Conservation (phyloP, 2,113 vertebrate species). For the Corythornis vintsioides region DNA sequence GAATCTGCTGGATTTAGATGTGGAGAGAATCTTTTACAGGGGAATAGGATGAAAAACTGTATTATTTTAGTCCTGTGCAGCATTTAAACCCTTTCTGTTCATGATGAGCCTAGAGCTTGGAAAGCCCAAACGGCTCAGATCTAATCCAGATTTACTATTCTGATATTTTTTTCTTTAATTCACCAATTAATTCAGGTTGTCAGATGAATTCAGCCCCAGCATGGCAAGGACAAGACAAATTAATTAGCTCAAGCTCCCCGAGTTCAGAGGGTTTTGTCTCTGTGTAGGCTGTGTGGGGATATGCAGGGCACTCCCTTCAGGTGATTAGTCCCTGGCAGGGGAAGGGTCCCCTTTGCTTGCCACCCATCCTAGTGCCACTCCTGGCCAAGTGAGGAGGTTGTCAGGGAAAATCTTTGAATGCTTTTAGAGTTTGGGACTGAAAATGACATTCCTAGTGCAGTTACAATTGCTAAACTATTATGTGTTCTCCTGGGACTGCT, state of each 20-base stretch:
- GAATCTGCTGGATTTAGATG: constrained; percentile 3
- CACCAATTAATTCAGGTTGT: constrained; percentile 3
- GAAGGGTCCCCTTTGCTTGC: neutral
- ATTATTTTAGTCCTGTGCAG: constrained; percentile 21
- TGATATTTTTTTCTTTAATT: neutral
- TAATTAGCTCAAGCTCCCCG: neutral
- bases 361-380: neutral
- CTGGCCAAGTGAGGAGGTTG: neutral
- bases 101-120: neutral
- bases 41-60: neutral
- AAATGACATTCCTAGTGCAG: neutral
- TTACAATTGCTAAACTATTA: neutral
- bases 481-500: neutral
- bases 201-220: neutral
- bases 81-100: neutral
- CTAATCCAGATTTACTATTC: constrained; percentile 25
- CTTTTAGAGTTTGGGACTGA: neutral
- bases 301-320: neutral
- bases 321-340: neutral
- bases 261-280: neutral
- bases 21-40: neutral
- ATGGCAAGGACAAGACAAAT: constrained; percentile 1
- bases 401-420: neutral
- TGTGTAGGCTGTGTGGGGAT: neutral
- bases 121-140: neutral